Base-by-base conservation (phyloP, 2,797 vertebrate genomes). In the Echeneis naucrates region DNA sequence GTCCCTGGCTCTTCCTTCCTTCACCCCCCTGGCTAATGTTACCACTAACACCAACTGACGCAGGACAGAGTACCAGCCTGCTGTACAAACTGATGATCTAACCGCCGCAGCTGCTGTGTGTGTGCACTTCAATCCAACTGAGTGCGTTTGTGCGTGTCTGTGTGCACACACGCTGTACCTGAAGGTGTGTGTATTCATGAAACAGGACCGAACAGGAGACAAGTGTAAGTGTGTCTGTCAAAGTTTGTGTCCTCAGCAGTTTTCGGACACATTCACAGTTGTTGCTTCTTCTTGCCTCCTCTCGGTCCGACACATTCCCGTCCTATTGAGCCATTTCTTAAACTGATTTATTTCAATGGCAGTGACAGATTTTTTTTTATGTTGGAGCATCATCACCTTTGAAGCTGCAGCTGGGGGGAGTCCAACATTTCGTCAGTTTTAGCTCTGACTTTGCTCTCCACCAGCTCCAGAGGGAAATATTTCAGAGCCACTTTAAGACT, bases 1-100 rank as follows among this genome's bases (percentile, higher is more conserved):
- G 13, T 50, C 56, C 57, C 69, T 67, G 69, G 66, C 80, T 76
- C 81, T 79, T 78, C 78, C 82, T 80, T 73, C 89, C 78, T 79
- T 64, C 77, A 40, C 64, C 76, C 75, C 79, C 75, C 65, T 83
- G 82, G 77, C 83, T 89, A 85, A 86, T 80, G 89, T 90, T 91
- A 84, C 75, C 44, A 12, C 83, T 90, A 90, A 90, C 88, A 91
- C 88, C 80, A 88, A 30, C 71, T 90, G 87, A 92, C 81, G 68
- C 78, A 79, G 78, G 82, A 76, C 82, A 64, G 68, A 75, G 84
- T 56, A 84, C 76, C 82, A 72, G 87, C 83, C 89, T 87, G 86
- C 89, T 92, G 89, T 72, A 84, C 81, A 88, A 92, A 91, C 87
- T 70, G 65, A 91, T 92, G 89, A 92, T 83, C 88, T 90, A 88